Evolutionary conservation across 30 jellyfish, hydroid and myxozoan genomes (phyloP).

Genomic region (Hydra vulgaris): DNA sequence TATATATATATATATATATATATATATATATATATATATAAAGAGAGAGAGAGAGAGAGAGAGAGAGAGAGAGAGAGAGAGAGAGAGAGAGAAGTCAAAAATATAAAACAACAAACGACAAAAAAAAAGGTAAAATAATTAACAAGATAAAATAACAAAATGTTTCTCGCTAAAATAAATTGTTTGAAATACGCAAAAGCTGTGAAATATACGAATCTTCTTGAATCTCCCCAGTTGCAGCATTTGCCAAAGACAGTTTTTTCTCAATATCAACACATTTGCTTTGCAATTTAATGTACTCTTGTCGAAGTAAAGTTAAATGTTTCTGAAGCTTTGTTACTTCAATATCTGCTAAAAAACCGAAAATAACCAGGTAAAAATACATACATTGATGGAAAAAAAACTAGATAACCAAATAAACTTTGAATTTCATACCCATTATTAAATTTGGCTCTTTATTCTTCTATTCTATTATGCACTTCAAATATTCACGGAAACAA

Average conservation of each 20-base stretch:
- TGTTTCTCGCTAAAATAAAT: slow-evolving; percentile 67
- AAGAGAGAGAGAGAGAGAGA: too few species aligned
- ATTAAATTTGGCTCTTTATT: not conserved
- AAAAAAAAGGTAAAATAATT: too few species aligned
- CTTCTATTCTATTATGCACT: not conserved
- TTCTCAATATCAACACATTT: slow-evolving; percentile 74
- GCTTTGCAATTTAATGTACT: slow-evolving; percentile 82
- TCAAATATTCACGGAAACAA: not conserved
- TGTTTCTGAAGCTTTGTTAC: slow-evolving; percentile 92
- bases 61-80: too few species aligned
- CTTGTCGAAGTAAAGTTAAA: slow-evolving; percentile 91
- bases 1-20: too few species aligned
- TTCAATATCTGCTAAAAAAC: slow-evolving; percentile 38
- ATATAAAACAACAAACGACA: too few species aligned
- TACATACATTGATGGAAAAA: not conserved
- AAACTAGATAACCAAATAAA: not conserved
- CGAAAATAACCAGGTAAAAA: not conserved
- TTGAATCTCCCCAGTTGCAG: slow-evolving; percentile 87
- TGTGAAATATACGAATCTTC: slow-evolving; percentile 81
- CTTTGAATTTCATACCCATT: not conserved
- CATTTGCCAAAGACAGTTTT: slow-evolving; percentile 81
- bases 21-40: too few species aligned
- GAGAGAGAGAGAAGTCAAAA: too few species aligned
- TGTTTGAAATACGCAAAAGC: slow-evolving; percentile 53
- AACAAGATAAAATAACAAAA: slow-evolving; percentile 39